A percentile compares a stretch with the other conserved stretches of the same genome.
These are phyloP conservation scores for Panzeria rudis DNA, from an alignment of 2,888 invertebrate species.

Conservation along the genomic window DNA sequence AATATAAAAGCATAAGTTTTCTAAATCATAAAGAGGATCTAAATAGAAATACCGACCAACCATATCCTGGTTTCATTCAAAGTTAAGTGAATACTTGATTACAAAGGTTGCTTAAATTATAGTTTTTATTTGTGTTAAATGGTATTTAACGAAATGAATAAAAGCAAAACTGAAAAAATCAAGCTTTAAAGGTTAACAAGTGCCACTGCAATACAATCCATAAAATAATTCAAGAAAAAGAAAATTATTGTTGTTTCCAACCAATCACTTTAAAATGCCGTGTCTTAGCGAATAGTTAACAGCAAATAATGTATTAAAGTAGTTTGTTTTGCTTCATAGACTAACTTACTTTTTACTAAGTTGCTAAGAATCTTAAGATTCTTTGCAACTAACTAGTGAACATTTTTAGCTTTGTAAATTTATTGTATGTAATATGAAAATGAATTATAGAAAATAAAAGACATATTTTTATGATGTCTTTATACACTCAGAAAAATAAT, in stretches of 20 bases:
- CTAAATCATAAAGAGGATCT: constrained; percentile 57
- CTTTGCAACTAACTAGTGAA: not conserved
- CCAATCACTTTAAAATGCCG: not conserved
- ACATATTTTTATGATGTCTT: not conserved
- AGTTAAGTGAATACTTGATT: constrained; percentile 13
- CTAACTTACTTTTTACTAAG: not conserved
- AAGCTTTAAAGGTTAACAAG: constrained; percentile 66
- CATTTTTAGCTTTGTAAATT: not conserved
- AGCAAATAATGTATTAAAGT: constrained; percentile 13
- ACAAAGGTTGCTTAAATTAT: constrained; percentile 38
- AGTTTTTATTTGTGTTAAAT: constrained; percentile 40
- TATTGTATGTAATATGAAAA: not conserved
- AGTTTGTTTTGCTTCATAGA: not conserved
- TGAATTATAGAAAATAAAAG: not conserved
- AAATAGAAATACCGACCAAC: constrained; percentile 15
- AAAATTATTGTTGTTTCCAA: constrained; percentile 43
- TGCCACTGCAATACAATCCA: constrained; percentile 45
- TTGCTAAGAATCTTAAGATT: not conserved
- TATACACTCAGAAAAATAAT: not conserved
- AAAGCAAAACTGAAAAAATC: not conserved
- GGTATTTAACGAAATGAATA: constrained; percentile 48
- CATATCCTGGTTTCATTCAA: constrained; percentile 50
- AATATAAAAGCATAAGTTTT: not conserved
- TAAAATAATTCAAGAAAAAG: constrained; percentile 44
- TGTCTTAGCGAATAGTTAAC: constrained; percentile 7